Evolutionary conservation across 2,888 invertebrate genomes (phyloP).

Genomic region (Icerya purchasi): DNA sequence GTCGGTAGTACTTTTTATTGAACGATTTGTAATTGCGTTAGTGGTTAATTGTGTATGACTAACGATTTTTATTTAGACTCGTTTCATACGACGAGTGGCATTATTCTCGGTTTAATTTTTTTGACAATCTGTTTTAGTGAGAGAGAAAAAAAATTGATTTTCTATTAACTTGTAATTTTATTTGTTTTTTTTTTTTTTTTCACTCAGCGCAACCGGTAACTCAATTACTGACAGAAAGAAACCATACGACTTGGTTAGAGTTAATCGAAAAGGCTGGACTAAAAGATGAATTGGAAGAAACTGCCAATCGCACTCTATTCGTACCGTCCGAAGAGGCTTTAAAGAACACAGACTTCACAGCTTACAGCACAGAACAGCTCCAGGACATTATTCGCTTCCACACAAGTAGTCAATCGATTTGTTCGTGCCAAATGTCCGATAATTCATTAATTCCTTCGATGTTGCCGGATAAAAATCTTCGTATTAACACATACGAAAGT

Average conservation of each 20-base stretch:
- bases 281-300: constrained; percentile 23
- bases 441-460: constrained; percentile 31
- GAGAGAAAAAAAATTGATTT: too few species aligned
- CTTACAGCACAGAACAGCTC: constrained; percentile 26
- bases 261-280: constrained; percentile 26
- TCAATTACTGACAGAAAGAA: constrained; percentile 34
- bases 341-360: constrained; percentile 20
- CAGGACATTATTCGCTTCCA: constrained; percentile 40
- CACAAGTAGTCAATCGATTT: constrained; percentile 30
- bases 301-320: constrained; percentile 29
- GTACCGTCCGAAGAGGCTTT: constrained; percentile 30
- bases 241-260: constrained; percentile 36
- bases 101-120: too few species aligned
- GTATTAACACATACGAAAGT: constrained; percentile 37
- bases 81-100: too few species aligned
- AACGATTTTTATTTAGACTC: too few species aligned
- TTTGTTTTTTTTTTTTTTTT: background rate
- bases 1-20: too few species aligned
- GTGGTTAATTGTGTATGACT: too few species aligned
- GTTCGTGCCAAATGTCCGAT: constrained; percentile 33
- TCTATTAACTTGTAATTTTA: too few species aligned
- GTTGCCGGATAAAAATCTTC: constrained; percentile 29
- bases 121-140: too few species aligned
- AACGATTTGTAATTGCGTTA: too few species aligned
- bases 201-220: constrained; percentile 25